Conservation (phyloP, 2,113 vertebrate species). For the Tympanuchus pallidicinctus region DNA sequence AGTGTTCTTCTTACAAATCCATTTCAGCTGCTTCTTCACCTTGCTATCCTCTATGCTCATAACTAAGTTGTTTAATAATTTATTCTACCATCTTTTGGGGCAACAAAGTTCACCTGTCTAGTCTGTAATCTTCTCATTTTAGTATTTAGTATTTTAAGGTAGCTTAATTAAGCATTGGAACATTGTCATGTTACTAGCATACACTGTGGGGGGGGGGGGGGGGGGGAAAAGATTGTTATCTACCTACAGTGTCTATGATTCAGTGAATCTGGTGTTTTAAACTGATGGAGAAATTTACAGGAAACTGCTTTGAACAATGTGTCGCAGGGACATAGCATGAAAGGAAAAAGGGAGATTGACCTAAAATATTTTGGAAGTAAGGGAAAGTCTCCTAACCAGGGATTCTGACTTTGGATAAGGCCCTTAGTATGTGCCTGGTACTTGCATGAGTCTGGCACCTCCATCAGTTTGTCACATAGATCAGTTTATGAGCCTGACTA, state of each 20-base stretch:
- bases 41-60: neutral
- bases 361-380: too few relatives aligned
- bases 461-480: conserved; percentile 51
- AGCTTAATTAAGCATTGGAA: neutral
- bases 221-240: too few relatives aligned
- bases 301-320: too few relatives aligned
- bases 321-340: too few relatives aligned
- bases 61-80: neutral
- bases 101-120: neutral
- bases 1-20: neutral
- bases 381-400: too few relatives aligned
- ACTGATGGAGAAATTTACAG: too few relatives aligned
- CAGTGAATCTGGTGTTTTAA: too few relatives aligned
- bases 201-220: too few relatives aligned
- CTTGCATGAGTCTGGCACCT: neutral
- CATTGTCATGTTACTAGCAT: neutral
- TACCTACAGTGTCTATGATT: too few relatives aligned
- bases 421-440: too few relatives aligned
- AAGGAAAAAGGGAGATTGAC: too few relatives aligned
- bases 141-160: neutral
- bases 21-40: neutral
- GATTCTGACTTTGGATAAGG: too few relatives aligned
- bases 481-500: conserved; percentile 48
- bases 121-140: neutral
- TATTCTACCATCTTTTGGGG: neutral